Evolutionary conservation across 2,888 invertebrate species (phyloP).

Genomic region (Idaea aversata): DNA sequence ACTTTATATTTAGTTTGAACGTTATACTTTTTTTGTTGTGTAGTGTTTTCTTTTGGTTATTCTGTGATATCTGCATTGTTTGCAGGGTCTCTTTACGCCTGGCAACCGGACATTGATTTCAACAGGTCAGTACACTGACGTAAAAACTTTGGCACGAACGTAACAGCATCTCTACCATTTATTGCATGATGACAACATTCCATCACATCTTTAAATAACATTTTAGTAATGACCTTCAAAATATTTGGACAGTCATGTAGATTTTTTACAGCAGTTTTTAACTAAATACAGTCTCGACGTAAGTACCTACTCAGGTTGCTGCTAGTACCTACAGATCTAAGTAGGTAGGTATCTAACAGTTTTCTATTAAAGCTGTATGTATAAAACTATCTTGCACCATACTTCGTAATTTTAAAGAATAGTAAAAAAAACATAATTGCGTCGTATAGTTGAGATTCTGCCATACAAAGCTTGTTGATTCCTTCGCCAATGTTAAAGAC

Average conservation of each 20-base stretch:
- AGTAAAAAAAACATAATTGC: too few species aligned
- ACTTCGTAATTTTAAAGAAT: too few species aligned
- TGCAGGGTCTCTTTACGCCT: slow-evolving; percentile 50
- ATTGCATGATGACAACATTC: slow-evolving; percentile 26
- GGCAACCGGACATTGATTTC: slow-evolving; percentile 56
- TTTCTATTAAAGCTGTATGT: neutral
- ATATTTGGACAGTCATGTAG: slow-evolving; percentile 7
- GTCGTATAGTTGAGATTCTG: too few species aligned
- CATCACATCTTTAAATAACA: slow-evolving; percentile 39
- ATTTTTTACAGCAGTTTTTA: neutral
- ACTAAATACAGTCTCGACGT: neutral
- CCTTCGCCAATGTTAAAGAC: too few species aligned
- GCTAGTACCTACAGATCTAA: too few species aligned
- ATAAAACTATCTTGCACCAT: too few species aligned
- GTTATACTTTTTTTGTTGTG: neutral
- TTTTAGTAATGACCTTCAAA: slow-evolving; percentile 16
- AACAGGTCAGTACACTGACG: slow-evolving; percentile 62
- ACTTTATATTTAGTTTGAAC: neutral
- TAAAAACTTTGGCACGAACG: slow-evolving; percentile 39
- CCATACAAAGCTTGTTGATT: too few species aligned
- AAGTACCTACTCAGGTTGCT: neutral
- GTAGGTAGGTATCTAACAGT: neutral
- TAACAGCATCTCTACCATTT: slow-evolving; percentile 18
- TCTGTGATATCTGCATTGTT: neutral
- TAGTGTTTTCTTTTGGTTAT: neutral